These are phyloP conservation scores for Poeciliopsis retropinna DNA, from an alignment of 2,113 vertebrate species.

Conservation along the genomic window DNA sequence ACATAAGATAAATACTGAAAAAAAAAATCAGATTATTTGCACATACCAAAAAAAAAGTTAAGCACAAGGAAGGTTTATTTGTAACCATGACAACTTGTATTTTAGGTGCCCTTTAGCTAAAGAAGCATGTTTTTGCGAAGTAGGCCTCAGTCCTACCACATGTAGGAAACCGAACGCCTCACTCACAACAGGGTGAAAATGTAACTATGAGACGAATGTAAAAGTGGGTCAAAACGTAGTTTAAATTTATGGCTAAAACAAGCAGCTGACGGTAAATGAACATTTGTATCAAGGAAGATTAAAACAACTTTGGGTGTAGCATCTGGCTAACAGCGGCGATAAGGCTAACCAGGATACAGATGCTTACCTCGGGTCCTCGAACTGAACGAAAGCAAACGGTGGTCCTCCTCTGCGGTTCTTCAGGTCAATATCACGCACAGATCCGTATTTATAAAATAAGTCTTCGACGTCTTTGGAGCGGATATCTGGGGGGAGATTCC, in stretches of 20 bases:
- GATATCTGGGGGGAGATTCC: constrained; percentile 89
- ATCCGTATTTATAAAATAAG: constrained; percentile 90
- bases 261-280: background rate
- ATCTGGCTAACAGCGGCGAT: background rate
- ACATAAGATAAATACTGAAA: no score
- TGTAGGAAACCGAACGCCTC: background rate
- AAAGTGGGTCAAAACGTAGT: background rate
- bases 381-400: constrained; percentile 86
- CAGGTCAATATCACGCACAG: constrained; percentile 89
- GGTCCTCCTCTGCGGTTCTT: constrained; percentile 90
- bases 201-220: background rate
- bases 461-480: constrained; percentile 90
- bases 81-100: background rate
- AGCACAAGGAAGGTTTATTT: background rate
- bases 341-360: background rate
- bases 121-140: background rate
- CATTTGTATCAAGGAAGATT: background rate
- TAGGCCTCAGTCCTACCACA: background rate
- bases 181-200: background rate
- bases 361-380: constrained; percentile 84
- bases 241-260: background rate
- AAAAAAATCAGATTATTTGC: no score
- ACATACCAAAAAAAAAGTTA: no score
- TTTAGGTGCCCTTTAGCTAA: background rate
- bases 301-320: background rate